Evolutionary conservation across 2,888 invertebrate species (phyloP).

Genomic region (Euclidia mi): DNA sequence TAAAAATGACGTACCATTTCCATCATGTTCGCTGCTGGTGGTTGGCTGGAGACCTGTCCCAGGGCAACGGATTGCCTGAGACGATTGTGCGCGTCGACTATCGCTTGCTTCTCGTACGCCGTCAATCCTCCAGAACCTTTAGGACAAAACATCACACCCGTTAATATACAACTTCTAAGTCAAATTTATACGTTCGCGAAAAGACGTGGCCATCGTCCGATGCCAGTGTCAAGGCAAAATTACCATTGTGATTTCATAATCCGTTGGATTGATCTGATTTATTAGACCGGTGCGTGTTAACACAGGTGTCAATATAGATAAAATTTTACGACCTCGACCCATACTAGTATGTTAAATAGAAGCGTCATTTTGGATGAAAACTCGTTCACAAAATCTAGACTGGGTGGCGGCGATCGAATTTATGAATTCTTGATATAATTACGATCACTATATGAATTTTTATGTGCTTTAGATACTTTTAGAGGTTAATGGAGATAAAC

Average conservation of each 20-base stretch:
- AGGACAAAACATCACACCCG: slow-evolving; percentile 50
- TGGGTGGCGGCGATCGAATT: slow-evolving; percentile 81
- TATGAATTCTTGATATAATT: slow-evolving; percentile 57
- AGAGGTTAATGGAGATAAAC: slow-evolving; percentile 24
- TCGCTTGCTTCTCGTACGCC: slow-evolving; percentile 93
- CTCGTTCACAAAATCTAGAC: slow-evolving; percentile 79
- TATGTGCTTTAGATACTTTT: slow-evolving; percentile 33
- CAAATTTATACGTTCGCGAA: slow-evolving; percentile 6
- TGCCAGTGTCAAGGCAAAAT: slow-evolving; percentile 64
- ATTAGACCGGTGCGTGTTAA: slow-evolving; percentile 75
- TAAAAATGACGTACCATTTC: slow-evolving; percentile 92
- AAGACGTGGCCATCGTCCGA: slow-evolving; percentile 11
- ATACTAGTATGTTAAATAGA: slow-evolving; percentile 81
- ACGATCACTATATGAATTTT: slow-evolving; percentile 43
- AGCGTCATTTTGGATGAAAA: slow-evolving; percentile 71
- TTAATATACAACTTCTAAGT: slow-evolving; percentile 10
- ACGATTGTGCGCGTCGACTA: slow-evolving; percentile 95
- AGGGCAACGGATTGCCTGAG: slow-evolving; percentile 94
- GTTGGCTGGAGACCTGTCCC: slow-evolving; percentile 93
- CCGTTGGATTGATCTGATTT: slow-evolving; percentile 74
- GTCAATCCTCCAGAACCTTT: slow-evolving; percentile 92
- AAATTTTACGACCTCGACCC: slow-evolving; percentile 84
- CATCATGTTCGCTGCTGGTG: slow-evolving; percentile 95
- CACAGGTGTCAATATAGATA: slow-evolving; percentile 83
- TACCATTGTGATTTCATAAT: slow-evolving; percentile 70